phyloP scores from a whole-genome alignment of 2,113 vertebrate genomes.

The Macquaria ambigua region DNA sequence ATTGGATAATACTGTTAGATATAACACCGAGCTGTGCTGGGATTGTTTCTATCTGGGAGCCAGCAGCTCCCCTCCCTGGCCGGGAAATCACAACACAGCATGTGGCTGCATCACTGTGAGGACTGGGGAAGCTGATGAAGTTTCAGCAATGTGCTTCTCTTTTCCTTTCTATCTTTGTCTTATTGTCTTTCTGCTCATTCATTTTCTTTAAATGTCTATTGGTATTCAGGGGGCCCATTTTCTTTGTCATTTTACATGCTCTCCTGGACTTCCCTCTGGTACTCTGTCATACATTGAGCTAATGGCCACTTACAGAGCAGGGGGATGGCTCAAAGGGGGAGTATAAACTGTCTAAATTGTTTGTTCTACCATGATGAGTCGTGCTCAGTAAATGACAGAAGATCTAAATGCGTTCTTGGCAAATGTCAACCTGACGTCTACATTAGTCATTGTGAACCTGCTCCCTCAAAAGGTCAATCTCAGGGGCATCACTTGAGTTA shows the following conservation, averaged over 20 bases:
- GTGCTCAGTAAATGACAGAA: slow-evolving; percentile 12
- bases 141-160: neutral
- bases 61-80: slow-evolving; percentile 79
- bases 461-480: neutral
- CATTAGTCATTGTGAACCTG: neutral
- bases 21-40: neutral
- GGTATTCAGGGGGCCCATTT: neutral
- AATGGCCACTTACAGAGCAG: slow-evolving; percentile 11
- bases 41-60: slow-evolving; percentile 57
- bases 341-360: slow-evolving; percentile 9
- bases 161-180: slow-evolving; percentile 16
- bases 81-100: slow-evolving; percentile 60
- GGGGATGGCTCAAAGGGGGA: neutral
- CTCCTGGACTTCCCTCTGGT: neutral
- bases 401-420: slow-evolving; percentile 34
- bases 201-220: neutral
- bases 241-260: neutral
- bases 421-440: slow-evolving; percentile 16
- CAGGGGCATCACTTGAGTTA: slow-evolving; percentile 21
- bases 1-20: slow-evolving; percentile 9
- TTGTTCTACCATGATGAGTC: slow-evolving; percentile 10
- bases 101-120: neutral
- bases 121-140: slow-evolving; percentile 2
- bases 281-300: neutral
- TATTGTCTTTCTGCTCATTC: slow-evolving; percentile 8